These are phyloP conservation scores for Accipiter cooperii DNA, from an alignment of 2,113 vertebrate genomes.

Conservation along the genomic window DNA sequence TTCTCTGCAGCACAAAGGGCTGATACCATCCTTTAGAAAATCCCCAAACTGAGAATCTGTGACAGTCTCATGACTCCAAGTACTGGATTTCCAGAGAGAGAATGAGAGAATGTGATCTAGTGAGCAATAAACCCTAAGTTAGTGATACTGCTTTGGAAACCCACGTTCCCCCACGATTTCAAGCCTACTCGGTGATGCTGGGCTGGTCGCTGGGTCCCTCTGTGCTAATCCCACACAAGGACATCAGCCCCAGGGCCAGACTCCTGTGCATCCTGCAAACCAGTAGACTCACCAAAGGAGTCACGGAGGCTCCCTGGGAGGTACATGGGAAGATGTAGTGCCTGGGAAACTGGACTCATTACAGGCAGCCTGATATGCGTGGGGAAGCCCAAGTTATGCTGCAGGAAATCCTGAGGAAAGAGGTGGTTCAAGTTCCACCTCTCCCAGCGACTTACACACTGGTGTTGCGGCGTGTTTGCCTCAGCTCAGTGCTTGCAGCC, in stretches of 20 bases:
- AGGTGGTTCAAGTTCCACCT: background rate
- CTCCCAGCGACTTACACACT: background rate
- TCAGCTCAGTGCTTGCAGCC: background rate
- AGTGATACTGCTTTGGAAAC: background rate
- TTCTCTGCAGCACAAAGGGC: background rate
- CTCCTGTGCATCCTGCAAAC: background rate
- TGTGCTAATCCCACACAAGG: background rate
- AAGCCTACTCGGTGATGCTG: background rate
- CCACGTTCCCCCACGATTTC: background rate
- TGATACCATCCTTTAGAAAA: background rate
- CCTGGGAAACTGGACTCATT: background rate
- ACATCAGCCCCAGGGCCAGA: background rate
- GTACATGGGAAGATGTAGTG: background rate
- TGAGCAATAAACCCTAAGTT: background rate
- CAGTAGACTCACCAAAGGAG: background rate
- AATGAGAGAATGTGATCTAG: background rate
- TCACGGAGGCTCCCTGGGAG: background rate
- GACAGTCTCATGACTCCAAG: background rate
- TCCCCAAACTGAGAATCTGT: background rate
- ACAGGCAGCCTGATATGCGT: background rate
- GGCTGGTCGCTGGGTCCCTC: background rate
- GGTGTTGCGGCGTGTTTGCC: background rate
- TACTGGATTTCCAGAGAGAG: background rate
- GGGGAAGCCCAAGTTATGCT: background rate
- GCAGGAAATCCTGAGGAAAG: slow-evolving; percentile 14